These are phyloP conservation scores for Malacoctenus gilli DNA, from an alignment of 2,797 vertebrate species.

Conservation along the genomic window DNA sequence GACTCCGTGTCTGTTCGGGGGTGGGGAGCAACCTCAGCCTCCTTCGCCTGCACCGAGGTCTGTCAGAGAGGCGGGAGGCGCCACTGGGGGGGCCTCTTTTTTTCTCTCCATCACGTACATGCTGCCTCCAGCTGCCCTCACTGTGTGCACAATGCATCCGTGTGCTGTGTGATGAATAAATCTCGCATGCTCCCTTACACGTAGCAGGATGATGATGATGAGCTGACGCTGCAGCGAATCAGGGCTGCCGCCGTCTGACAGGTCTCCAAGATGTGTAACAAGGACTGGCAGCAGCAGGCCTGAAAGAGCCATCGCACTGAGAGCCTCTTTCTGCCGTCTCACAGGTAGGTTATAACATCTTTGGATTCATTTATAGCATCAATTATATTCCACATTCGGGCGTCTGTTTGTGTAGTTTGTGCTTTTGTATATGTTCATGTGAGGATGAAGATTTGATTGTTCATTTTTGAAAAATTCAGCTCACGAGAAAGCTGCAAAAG, in stretches of 20 bases:
- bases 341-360: slow-evolving; percentile 70
- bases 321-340: slow-evolving; percentile 54
- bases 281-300: slow-evolving; percentile 60
- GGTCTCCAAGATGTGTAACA: slow-evolving; percentile 55
- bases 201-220: slow-evolving; percentile 53
- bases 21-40: slow-evolving; percentile 73
- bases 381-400: not conserved
- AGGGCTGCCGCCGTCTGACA: slow-evolving; percentile 67
- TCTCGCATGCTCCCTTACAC: slow-evolving; percentile 50
- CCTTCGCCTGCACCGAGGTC: slow-evolving; percentile 65
- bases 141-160: slow-evolving; percentile 58
- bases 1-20: slow-evolving; percentile 70
- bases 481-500: not conserved
- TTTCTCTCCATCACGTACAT: slow-evolving; percentile 30
- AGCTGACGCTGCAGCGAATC: slow-evolving; percentile 63
- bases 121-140: slow-evolving; percentile 39
- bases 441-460: slow-evolving; percentile 5
- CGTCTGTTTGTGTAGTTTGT: slow-evolving; percentile 13
- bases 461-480: not conserved
- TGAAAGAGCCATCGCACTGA: slow-evolving; percentile 66
- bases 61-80: slow-evolving; percentile 62
- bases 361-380: slow-evolving; percentile 6
- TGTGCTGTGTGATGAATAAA: slow-evolving; percentile 56
- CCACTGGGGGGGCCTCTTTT: slow-evolving; percentile 60
- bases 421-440: not conserved